Percentiles rank a stretch among this genome's conserved stretches.
These are phyloP conservation scores for Halocaridina rubra DNA, from an alignment of 2,888 invertebrate species.

Conservation along the genomic window DNA sequence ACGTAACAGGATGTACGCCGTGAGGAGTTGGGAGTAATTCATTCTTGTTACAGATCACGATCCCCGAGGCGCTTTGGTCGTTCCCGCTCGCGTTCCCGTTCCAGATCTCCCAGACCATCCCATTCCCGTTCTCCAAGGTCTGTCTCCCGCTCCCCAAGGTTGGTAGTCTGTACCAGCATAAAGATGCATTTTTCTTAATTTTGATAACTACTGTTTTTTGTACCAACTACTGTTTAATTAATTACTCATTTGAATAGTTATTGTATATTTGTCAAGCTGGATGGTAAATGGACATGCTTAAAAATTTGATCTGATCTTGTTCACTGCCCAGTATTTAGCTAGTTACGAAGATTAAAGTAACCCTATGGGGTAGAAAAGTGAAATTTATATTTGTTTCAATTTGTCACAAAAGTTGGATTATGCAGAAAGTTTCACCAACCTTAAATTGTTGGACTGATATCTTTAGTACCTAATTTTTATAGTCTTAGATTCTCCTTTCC, in stretches of 20 bases:
- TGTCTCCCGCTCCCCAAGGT: constrained; percentile 43
- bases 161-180: neutral
- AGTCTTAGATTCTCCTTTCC: too few relatives aligned
- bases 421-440: too few relatives aligned
- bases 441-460: too few relatives aligned
- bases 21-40: neutral
- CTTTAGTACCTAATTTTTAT: too few relatives aligned
- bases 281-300: neutral
- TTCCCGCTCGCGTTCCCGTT: constrained; percentile 50
- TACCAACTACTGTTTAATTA: neutral
- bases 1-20: too few relatives aligned
- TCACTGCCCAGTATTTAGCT: neutral
- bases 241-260: neutral
- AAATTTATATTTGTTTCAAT: too few relatives aligned
- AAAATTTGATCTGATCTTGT: neutral
- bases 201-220: too few relatives aligned
- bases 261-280: neutral
- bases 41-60: constrained; percentile 38
- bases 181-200: neutral
- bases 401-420: too few relatives aligned
- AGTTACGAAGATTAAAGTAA: too few relatives aligned
- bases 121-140: constrained; percentile 55
- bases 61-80: constrained; percentile 39
- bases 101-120: constrained; percentile 42
- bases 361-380: too few relatives aligned